phyloP scores from a whole-genome alignment of 2,113 vertebrate genomes.

The Ptilonorhynchus violaceus region DNA sequence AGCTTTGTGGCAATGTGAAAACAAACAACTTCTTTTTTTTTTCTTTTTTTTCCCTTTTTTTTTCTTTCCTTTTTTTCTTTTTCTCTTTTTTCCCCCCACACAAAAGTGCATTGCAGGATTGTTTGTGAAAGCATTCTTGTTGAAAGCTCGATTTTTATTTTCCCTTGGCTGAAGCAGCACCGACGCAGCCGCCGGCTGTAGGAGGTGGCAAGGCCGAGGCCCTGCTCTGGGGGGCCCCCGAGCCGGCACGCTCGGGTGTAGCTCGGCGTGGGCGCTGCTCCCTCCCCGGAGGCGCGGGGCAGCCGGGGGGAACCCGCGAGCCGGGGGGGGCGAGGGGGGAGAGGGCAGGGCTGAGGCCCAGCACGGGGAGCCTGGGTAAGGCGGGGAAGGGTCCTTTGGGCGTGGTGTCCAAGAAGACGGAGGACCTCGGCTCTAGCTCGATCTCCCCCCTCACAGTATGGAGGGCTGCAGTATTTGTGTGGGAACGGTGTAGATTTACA shows the following conservation, averaged over 20 bases:
- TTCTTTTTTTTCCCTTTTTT: no score
- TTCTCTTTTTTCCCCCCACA: accelerated
- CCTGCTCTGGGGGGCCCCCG: neutral
- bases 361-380: neutral
- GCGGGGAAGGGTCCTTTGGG: neutral
- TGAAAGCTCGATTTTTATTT: neutral
- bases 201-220: accelerated
- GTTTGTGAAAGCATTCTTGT: neutral
- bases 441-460: accelerated
- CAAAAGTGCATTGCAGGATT: neutral
- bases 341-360: neutral
- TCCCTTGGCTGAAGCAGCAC: neutral
- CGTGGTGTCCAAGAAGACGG: neutral
- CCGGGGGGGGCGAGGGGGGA: accelerated
- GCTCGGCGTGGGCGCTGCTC: neutral
- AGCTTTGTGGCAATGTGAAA: neutral
- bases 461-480: neutral
- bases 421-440: neutral
- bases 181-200: neutral
- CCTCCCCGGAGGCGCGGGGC: neutral
- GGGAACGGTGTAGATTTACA: neutral
- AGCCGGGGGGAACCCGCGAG: accelerated
- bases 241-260: accelerated
- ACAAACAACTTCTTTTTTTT: accelerated
- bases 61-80: no score